Conservation (phyloP, 2,888 invertebrate species). For the Sinotaia quadrata region DNA sequence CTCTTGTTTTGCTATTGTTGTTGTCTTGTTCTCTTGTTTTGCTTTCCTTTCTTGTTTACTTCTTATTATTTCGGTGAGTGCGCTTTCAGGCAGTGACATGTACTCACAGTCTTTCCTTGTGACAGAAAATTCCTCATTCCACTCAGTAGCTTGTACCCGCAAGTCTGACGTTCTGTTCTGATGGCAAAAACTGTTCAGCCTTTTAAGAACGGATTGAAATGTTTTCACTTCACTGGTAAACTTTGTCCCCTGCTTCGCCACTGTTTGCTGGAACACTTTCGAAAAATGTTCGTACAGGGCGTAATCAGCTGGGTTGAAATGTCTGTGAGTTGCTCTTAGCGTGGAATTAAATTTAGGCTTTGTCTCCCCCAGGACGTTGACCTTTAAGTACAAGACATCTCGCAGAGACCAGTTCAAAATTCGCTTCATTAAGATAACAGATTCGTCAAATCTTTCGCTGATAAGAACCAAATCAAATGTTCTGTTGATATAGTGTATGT, state of each 20-base stretch:
- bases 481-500: slow-evolving; percentile 13
- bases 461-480: slow-evolving; percentile 29
- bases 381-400: slow-evolving; percentile 24
- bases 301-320: slow-evolving; percentile 20
- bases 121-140: slow-evolving; percentile 2
- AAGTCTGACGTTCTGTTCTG: background rate
- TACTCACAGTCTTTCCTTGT: background rate
- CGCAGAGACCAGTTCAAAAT: slow-evolving; percentile 20
- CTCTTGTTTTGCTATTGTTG: too few relatives aligned
- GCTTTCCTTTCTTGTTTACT: too few relatives aligned
- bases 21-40: too few relatives aligned
- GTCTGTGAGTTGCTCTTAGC: background rate
- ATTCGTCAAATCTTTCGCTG: slow-evolving; percentile 29
- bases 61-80: slow-evolving; percentile 5
- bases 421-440: slow-evolving; percentile 20
- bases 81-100: slow-evolving; percentile 8
- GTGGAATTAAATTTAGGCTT: background rate
- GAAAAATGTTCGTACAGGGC: slow-evolving; percentile 26
- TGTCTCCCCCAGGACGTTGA: slow-evolving; percentile 4
- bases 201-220: background rate
- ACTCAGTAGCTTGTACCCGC: background rate
- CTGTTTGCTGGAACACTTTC: slow-evolving; percentile 4
- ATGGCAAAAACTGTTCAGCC: slow-evolving; percentile 4
- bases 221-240: slow-evolving; percentile 19
- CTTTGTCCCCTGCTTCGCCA: background rate